phyloP scores from a whole-genome alignment of 2,797 vertebrate species.

The Erpetoichthys calabaricus region DNA sequence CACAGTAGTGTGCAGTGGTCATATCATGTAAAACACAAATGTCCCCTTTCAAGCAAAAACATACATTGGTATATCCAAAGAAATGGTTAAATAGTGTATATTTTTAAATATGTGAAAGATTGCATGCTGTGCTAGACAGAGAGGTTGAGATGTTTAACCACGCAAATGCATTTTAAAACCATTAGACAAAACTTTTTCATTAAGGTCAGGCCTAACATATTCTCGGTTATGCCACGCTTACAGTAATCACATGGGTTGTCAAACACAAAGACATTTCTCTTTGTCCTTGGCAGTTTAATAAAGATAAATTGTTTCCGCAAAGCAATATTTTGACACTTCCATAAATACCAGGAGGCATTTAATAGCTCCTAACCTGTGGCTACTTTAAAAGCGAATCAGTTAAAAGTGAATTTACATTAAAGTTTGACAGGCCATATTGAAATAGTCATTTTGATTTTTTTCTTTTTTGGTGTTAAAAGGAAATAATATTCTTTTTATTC shows the following conservation, averaged over 20 bases:
- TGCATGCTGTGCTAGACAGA: no score
- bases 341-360: slow-evolving; percentile 18
- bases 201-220: neutral
- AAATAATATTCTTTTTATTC: slow-evolving; percentile 5
- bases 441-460: slow-evolving; percentile 17
- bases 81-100: no score
- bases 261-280: slow-evolving; percentile 12
- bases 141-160: neutral
- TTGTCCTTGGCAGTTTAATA: slow-evolving; percentile 22
- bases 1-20: no score
- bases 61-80: no score
- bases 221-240: slow-evolving; percentile 3
- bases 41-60: no score
- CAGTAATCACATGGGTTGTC: slow-evolving; percentile 17
- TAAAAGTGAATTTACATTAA: slow-evolving; percentile 19
- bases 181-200: neutral
- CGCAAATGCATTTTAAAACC: neutral
- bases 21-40: no score
- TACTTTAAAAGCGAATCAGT: slow-evolving; percentile 10
- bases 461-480: slow-evolving; percentile 7
- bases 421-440: slow-evolving; percentile 17
- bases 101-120: no score
- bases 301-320: slow-evolving; percentile 22
- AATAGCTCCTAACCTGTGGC: slow-evolving; percentile 16
- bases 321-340: slow-evolving; percentile 23